Conservation (phyloP, 2,113 vertebrate genomes). For the Ctenodactylus gundi region DNA sequence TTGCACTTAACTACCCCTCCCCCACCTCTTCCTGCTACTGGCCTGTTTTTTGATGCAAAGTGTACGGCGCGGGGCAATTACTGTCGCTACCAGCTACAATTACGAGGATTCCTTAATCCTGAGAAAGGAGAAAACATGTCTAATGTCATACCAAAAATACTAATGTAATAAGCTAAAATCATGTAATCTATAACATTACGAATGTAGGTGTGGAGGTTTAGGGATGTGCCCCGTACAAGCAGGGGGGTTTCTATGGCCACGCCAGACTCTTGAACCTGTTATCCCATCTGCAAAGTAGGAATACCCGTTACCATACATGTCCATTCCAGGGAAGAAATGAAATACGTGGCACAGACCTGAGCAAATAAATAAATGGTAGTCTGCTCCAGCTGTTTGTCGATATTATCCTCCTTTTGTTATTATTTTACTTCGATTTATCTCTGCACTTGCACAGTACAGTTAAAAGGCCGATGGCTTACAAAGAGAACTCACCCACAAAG, state of each 20-base stretch:
- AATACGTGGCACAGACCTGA: not conserved
- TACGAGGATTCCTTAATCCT: not conserved
- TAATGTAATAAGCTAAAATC: not conserved
- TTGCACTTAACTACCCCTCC: not conserved
- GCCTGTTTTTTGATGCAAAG: not conserved
- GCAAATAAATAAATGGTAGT: fast-evolving
- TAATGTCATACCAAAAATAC: not conserved
- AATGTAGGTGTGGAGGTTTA: not conserved
- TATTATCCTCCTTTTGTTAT: not conserved
- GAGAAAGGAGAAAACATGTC: not conserved
- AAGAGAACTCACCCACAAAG: slow-evolving; percentile 90
- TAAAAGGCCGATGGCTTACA: not conserved
- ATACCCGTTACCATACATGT: not conserved
- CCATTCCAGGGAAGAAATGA: not conserved
- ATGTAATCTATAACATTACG: not conserved
- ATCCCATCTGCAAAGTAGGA: not conserved
- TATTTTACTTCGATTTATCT: not conserved
- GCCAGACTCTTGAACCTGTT: not conserved
- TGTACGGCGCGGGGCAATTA: fast-evolving
- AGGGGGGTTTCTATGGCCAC: not conserved
- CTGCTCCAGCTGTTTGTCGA: not conserved
- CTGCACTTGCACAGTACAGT: no score
- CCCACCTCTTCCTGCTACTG: not conserved
- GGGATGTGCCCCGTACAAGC: not conserved
- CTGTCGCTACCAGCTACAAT: not conserved